These are phyloP conservation scores for Bovichtus variegatus DNA, from an alignment of 2,797 vertebrate genomes.

Conservation along the genomic window DNA sequence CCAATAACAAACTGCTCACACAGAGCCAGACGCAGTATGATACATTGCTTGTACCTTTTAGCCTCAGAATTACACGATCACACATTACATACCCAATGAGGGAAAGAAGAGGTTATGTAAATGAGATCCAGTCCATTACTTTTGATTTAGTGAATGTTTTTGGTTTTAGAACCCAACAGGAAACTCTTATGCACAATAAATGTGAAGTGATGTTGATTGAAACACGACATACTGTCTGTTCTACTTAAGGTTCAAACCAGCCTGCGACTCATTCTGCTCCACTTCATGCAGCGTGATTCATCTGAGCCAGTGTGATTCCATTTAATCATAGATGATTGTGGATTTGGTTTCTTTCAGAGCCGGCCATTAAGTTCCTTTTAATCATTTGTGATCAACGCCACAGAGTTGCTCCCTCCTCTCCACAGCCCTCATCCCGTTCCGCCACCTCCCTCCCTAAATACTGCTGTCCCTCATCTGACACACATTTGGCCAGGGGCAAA, in stretches of 20 bases:
- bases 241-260: constrained; percentile 17
- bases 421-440: constrained; percentile 1
- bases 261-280: constrained; percentile 21
- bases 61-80: background rate
- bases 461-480: constrained; percentile 48
- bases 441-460: constrained; percentile 31
- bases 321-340: constrained; percentile 73
- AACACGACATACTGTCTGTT: constrained; percentile 12
- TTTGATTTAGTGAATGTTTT: too few species aligned
- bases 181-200: background rate
- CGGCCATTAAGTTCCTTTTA: constrained; percentile 64
- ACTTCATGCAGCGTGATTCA: constrained; percentile 13
- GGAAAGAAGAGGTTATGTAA: constrained; percentile 1
- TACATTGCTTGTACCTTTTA: background rate
- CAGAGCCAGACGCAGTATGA: background rate
- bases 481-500: constrained; percentile 49
- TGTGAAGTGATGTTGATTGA: constrained; percentile 28
- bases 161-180: background rate
- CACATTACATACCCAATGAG: background rate
- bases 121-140: background rate
- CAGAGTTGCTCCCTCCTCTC: constrained; percentile 18
- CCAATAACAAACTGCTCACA: background rate
- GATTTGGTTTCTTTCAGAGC: constrained; percentile 62
- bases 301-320: constrained; percentile 34
- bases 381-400: constrained; percentile 59